Conservation (phyloP, 2,888 invertebrate genomes). For the Galerucella pusilla region DNA sequence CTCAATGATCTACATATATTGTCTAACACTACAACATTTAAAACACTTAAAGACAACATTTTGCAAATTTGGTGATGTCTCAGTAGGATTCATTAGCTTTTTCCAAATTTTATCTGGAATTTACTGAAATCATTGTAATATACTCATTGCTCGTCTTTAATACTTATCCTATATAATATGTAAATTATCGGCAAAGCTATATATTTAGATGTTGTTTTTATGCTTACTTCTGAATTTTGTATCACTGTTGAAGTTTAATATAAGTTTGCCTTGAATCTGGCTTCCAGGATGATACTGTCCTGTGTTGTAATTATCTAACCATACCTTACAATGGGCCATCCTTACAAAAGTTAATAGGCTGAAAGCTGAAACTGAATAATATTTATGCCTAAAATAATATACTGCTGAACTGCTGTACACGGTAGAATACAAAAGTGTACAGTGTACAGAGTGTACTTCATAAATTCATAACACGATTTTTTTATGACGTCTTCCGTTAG, state of each 20-base stretch:
- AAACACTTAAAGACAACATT: neutral
- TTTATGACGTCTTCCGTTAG: too few relatives aligned
- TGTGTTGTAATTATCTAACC: conserved; percentile 53
- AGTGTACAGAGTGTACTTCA: too few relatives aligned
- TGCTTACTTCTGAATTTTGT: conserved; percentile 51
- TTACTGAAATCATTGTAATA: too few relatives aligned
- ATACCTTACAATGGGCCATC: conserved; percentile 54
- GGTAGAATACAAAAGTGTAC: neutral
- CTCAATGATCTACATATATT: too few relatives aligned
- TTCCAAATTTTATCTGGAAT: neutral
- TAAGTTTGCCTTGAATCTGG: conserved; percentile 51
- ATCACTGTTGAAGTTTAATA: conserved; percentile 49
- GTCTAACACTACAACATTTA: neutral
- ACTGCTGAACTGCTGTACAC: neutral
- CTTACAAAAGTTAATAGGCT: conserved; percentile 1
- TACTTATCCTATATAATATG: too few relatives aligned
- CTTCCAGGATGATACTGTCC: conserved; percentile 53
- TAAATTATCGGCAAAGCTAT: neutral
- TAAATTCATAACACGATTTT: too few relatives aligned
- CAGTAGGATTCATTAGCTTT: neutral
- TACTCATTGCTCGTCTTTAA: too few relatives aligned
- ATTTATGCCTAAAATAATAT: neutral
- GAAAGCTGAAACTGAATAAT: neutral
- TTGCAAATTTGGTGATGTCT: too few relatives aligned
- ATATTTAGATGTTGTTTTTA: neutral